Base-by-base conservation (phyloP, 2,113 vertebrate species). In the Oenanthe melanoleuca region DNA sequence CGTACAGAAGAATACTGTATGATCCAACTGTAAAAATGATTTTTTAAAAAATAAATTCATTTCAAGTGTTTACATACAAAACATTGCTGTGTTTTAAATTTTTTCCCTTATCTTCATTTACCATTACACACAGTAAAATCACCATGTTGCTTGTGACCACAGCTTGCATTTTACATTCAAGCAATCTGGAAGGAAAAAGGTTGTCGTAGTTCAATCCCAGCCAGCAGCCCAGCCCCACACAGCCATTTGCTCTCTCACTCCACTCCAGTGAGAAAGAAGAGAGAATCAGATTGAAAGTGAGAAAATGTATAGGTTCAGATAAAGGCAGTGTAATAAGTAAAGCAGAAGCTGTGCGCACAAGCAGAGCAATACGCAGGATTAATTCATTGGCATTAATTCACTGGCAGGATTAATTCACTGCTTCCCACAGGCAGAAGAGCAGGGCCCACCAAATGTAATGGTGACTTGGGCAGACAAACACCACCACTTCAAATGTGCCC, bases 21-120 rank as follows among this genome's bases (percentile, higher is more conserved):
- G 77, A 86, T 93, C 74, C 53, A 83, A 89, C 45, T 91, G 91
- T 96, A 78, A 97, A 95, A 96, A 94, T 96, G 95, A 90, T 96
- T 97, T 96, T 91, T 96, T 74, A 8, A 60, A 49, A 78, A 98
- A 97, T 98, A 98, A 98, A 98, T 96, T 71, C 34, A 37, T 37
- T 37, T 37, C 80, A 91, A 89, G 50, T 97, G 95, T 97, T 97
- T 97, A 95, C 91, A 96, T 81, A 93, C 52, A 81, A 66, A 64
- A 72, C 4, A 3, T 31, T 88, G 26, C 15, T 52, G 42, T 55
- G 12, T 50, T 56, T 81, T 34, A 5, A 25, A 0, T 56, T 28
- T 55, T 42, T 59, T 25, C 9, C 24, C 23, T 67, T 49, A 38
- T 86, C 55, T 78, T 69, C 12, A n/a, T 14, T 16, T 70, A 37